These are phyloP conservation scores for Medauroidea extradentata DNA, from an alignment of 1,140 invertebrate genomes.

Conservation along the genomic window DNA sequence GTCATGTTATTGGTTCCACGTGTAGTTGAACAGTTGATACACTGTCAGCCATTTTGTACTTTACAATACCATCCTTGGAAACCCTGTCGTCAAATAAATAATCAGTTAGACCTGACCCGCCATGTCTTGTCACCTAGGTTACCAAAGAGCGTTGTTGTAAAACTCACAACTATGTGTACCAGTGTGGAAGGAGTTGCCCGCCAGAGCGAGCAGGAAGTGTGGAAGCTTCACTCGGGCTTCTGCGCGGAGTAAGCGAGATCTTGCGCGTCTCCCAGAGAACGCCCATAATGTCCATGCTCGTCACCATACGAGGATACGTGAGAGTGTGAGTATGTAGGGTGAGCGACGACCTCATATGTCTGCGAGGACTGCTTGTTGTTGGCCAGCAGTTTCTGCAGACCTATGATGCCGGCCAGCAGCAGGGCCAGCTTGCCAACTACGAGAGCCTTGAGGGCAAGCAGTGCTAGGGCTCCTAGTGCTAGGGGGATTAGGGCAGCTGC, in stretches of 20 bases:
- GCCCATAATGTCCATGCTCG: slow-evolving; percentile 53
- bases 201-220: not conserved
- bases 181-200: too few species aligned
- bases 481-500: slow-evolving; percentile 71
- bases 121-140: too few species aligned
- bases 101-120: too few species aligned
- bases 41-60: too few species aligned
- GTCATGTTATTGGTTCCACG: too few species aligned
- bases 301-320: slow-evolving; percentile 50
- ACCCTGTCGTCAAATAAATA: too few species aligned
- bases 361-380: slow-evolving; percentile 56
- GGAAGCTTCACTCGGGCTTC: not conserved
- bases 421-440: slow-evolving; percentile 75
- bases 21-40: too few species aligned
- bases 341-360: slow-evolving; percentile 68
- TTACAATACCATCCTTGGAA: too few species aligned
- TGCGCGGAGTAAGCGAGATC: slow-evolving; percentile 61
- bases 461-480: slow-evolving; percentile 67
- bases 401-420: slow-evolving; percentile 67
- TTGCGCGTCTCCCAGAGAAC: slow-evolving; percentile 46
- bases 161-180: too few species aligned
- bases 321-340: slow-evolving; percentile 57
- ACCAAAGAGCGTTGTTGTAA: too few species aligned
- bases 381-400: slow-evolving; percentile 70
- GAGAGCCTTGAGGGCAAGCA: slow-evolving; percentile 78